phyloP scores from a whole-genome alignment of 2,888 invertebrate genomes.

The Caenorhabditis sulstoni region DNA sequence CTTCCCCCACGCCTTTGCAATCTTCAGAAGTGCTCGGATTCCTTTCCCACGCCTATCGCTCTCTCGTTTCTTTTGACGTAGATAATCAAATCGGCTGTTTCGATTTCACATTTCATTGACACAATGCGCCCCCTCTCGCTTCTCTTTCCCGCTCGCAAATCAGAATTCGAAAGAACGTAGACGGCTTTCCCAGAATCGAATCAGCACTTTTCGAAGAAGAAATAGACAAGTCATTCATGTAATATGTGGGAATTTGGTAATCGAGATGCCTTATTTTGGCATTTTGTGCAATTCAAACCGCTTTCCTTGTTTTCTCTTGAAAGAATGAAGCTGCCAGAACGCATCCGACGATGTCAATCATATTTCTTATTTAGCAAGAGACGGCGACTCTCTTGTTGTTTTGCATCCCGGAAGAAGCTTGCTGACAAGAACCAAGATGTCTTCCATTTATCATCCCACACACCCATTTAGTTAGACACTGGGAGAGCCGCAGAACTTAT shows the following conservation, averaged over 20 bases:
- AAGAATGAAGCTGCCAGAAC: slow-evolving; percentile 28
- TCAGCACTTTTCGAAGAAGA: slow-evolving; percentile 9
- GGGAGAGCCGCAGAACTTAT: slow-evolving; percentile 5
- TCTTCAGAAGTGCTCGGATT: slow-evolving; percentile 18
- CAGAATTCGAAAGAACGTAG: slow-evolving; percentile 28
- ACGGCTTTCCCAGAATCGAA: slow-evolving; percentile 19
- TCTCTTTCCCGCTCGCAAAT: slow-evolving; percentile 27
- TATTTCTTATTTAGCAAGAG: slow-evolving; percentile 52
- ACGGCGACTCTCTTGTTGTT: slow-evolving; percentile 31
- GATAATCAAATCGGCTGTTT: slow-evolving; percentile 52
- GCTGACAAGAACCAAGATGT: slow-evolving; percentile 44
- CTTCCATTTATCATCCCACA: slow-evolving; percentile 46
- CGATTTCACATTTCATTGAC: slow-evolving; percentile 50
- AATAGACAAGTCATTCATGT: not conserved
- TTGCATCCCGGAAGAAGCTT: slow-evolving; percentile 21
- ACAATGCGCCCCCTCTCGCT: slow-evolving; percentile 18
- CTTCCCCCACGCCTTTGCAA: not conserved
- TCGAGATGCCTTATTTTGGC: slow-evolving; percentile 3
- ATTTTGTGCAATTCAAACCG: slow-evolving; percentile 32
- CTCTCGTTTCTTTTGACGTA: slow-evolving; percentile 42
- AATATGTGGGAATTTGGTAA: slow-evolving; percentile 15
- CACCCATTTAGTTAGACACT: slow-evolving; percentile 33
- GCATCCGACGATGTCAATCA: slow-evolving; percentile 53
- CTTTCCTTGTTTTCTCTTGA: slow-evolving; percentile 12
- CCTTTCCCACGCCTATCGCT: slow-evolving; percentile 46